phyloP scores from a whole-genome alignment of 2,113 vertebrate species.

The Penelope pileata region DNA sequence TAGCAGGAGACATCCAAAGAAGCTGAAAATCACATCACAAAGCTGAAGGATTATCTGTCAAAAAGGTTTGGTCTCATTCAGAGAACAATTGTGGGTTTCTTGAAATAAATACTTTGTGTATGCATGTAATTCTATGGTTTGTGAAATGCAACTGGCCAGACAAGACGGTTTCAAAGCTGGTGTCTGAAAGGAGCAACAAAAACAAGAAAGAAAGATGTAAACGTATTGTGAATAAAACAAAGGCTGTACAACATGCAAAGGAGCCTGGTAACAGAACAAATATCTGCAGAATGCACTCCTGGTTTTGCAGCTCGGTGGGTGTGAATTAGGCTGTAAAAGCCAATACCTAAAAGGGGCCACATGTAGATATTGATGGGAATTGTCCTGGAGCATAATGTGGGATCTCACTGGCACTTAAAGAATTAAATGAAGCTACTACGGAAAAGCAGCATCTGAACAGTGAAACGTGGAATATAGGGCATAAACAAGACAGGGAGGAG shows the following conservation, averaged over 20 bases:
- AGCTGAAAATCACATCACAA: background rate
- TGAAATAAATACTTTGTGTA: background rate
- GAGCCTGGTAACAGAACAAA: background rate
- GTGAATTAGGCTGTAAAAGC: background rate
- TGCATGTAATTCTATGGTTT: background rate
- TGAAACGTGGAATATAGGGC: background rate
- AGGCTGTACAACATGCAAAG: background rate
- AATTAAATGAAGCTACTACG: background rate
- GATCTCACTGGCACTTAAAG: background rate
- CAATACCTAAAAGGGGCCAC: background rate
- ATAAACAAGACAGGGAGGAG: background rate
- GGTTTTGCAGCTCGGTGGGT: background rate
- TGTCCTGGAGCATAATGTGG: background rate
- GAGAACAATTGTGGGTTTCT: background rate
- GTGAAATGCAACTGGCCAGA: background rate
- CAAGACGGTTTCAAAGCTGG: background rate
- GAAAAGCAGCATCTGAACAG: background rate
- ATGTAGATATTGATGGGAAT: background rate
- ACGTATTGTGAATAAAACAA: background rate
- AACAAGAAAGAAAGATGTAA: background rate
- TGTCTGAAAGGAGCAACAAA: background rate
- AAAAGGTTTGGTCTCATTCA: background rate
- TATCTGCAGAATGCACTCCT: accelerated
- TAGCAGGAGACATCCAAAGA: background rate
- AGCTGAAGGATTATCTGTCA: background rate